Conservation (phyloP, 2,888 invertebrate species). For the Drosophila pseudotakahashii region DNA sequence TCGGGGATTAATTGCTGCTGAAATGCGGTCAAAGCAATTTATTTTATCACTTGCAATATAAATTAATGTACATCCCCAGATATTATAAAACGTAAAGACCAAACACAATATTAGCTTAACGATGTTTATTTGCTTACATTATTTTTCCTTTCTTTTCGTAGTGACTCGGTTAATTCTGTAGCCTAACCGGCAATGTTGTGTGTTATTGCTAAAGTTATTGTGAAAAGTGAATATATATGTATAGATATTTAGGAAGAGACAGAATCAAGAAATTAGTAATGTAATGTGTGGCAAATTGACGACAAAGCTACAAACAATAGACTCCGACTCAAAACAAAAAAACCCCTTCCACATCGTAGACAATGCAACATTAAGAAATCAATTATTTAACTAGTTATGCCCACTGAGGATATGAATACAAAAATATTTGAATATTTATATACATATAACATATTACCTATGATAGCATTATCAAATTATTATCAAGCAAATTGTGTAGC, state of each 20-base stretch:
- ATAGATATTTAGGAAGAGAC: neutral
- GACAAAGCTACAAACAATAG: constrained; percentile 40
- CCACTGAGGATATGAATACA: constrained; percentile 41
- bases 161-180: constrained; percentile 11
- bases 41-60: constrained; percentile 18
- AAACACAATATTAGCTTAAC: constrained; percentile 4
- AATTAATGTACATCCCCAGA: constrained; percentile 4
- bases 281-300: constrained; percentile 6
- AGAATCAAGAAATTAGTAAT: constrained; percentile 23
- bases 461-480: constrained; percentile 55
- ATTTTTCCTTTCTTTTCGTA: constrained; percentile 3
- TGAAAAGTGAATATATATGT: constrained; percentile 31
- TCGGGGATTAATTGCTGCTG: constrained; percentile 30
- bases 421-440: constrained; percentile 46
- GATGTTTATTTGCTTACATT: neutral
- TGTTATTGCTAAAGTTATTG: constrained; percentile 61
- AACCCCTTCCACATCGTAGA: constrained; percentile 46
- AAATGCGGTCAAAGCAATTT: constrained; percentile 28
- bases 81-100: constrained; percentile 15
- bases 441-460: constrained; percentile 48
- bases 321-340: constrained; percentile 30
- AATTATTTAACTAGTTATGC: constrained; percentile 51
- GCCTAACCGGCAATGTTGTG: constrained; percentile 56
- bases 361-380: constrained; percentile 37
- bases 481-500: constrained; percentile 66